Evolutionary conservation across 2,113 vertebrate species (phyloP).

Genomic region (Mirza zaza): DNA sequence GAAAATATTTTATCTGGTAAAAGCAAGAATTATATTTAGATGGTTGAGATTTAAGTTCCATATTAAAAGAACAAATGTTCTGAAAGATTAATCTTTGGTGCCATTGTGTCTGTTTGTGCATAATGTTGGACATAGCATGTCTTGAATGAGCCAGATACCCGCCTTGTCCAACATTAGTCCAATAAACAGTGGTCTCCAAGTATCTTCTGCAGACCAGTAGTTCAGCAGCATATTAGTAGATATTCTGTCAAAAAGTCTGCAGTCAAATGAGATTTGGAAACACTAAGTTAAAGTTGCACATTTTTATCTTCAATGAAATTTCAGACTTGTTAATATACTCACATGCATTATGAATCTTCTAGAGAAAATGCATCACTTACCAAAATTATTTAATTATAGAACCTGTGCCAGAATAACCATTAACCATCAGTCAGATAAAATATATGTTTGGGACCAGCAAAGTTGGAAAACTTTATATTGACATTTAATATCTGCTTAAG

Average conservation of each 20-base stretch:
- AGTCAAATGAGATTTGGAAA: not conserved
- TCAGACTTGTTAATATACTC: slow-evolving; percentile 22
- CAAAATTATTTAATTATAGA: slow-evolving; percentile 12
- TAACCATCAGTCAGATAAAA: slow-evolving; percentile 16
- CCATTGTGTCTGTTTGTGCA: slow-evolving; percentile 51
- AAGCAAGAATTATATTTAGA: slow-evolving; percentile 74
- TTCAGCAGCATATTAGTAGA: not conserved
- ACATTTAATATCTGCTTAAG: slow-evolving; percentile 19
- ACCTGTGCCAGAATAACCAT: not conserved
- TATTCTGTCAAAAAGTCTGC: not conserved
- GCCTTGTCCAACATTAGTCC: not conserved
- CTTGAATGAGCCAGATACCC: not conserved
- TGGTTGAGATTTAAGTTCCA: slow-evolving; percentile 43
- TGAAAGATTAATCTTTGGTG: slow-evolving; percentile 64
- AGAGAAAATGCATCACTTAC: not conserved
- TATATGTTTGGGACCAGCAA: not conserved
- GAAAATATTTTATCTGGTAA: slow-evolving; percentile 72
- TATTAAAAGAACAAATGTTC: slow-evolving; percentile 68
- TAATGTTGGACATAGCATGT: not conserved
- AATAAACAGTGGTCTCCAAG: not conserved
- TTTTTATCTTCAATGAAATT: slow-evolving; percentile 23
- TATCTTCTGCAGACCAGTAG: not conserved
- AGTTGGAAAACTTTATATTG: not conserved
- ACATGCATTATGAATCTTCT: not conserved
- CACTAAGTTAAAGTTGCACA: not conserved